Conservation (phyloP, 2,113 vertebrate species). For the Muntiacus muntjak region DNA sequence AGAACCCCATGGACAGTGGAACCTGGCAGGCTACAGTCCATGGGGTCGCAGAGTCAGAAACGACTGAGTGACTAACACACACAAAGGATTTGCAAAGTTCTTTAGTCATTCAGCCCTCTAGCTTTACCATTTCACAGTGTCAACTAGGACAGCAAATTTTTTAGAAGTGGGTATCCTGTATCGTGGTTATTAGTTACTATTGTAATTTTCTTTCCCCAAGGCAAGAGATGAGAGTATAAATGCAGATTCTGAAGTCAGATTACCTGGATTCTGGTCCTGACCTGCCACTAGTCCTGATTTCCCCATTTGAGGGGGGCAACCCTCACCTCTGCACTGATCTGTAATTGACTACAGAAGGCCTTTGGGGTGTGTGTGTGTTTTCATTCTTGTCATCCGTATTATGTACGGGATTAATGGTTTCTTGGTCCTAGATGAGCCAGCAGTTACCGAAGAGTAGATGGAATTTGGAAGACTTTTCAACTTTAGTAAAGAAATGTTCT, state of each 20-base stretch:
- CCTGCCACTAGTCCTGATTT: neutral
- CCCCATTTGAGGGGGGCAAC: neutral
- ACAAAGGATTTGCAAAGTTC: neutral
- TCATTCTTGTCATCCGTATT: neutral
- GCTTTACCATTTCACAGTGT: neutral
- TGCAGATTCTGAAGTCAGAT: neutral
- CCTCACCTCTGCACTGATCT: neutral
- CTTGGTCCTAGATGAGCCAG: neutral
- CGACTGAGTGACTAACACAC: neutral
- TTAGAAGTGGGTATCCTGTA: neutral
- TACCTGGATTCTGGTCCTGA: neutral
- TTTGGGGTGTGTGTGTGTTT: neutral
- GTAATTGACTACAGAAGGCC: neutral
- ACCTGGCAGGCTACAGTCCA: neutral
- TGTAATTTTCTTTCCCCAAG: neutral
- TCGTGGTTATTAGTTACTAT: neutral
- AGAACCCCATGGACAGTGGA: neutral
- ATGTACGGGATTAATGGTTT: neutral
- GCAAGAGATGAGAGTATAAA: neutral
- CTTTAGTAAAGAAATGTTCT: neutral
- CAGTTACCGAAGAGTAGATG: neutral
- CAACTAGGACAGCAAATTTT: neutral
- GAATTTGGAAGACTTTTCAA: constrained; percentile 9
- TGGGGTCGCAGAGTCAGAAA: neutral
- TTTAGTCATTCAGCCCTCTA: neutral